phyloP scores from a whole-genome alignment of 1,140 invertebrate species.

The Propsilocerus akamusi region DNA sequence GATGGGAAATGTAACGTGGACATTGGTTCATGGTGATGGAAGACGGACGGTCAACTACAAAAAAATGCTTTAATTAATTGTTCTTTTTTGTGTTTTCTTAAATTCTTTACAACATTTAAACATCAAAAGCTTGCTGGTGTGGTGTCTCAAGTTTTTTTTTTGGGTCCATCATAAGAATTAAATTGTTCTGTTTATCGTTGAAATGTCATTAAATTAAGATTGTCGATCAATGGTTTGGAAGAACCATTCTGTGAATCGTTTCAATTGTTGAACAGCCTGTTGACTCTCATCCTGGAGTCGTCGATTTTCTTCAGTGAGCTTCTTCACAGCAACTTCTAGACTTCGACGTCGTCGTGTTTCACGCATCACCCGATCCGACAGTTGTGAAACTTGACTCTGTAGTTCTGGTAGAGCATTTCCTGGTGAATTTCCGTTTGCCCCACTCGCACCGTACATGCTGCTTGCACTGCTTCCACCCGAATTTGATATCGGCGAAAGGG shows the following conservation, averaged over 20 bases:
- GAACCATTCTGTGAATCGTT: constrained; percentile 86
- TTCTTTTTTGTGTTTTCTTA: too few relatives aligned
- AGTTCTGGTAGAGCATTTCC: constrained; percentile 31
- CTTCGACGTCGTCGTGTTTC: constrained; percentile 40
- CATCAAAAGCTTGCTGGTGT: too few relatives aligned
- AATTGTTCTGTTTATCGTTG: too few relatives aligned
- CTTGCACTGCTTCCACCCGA: neutral
- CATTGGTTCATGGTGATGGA: too few relatives aligned
- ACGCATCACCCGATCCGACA: constrained; percentile 39
- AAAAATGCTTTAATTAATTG: too few relatives aligned
- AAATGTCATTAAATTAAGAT: constrained; percentile 15
- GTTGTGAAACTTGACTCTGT: constrained; percentile 37
- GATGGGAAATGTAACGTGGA: too few relatives aligned
- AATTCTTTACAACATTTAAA: too few relatives aligned
- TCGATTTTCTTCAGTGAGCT: constrained; percentile 66
- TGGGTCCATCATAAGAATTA: too few relatives aligned
- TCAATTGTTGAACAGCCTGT: constrained; percentile 69
- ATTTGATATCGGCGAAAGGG: neutral
- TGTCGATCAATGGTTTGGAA: constrained; percentile 71
- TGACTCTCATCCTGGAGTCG: constrained; percentile 75
- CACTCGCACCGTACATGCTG: neutral
- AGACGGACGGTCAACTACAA: too few relatives aligned
- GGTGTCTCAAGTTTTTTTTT: too few relatives aligned
- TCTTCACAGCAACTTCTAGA: constrained; percentile 51
- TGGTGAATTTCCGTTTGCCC: neutral